Evolutionary conservation across 2,113 vertebrate genomes (phyloP).

Genomic region (Phalacrocorax aristotelis): DNA sequence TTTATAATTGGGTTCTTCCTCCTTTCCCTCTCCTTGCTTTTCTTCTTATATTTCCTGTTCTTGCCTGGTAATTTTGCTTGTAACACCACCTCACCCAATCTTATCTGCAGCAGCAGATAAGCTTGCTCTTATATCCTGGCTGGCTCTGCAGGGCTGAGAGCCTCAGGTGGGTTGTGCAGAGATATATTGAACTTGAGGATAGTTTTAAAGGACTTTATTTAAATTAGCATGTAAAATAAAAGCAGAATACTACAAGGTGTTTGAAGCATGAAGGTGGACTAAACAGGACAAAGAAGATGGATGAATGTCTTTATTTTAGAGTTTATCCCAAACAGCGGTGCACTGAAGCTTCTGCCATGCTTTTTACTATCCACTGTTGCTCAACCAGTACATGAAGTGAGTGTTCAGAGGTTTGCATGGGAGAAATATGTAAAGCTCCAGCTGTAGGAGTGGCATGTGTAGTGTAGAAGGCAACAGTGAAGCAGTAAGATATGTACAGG

Average conservation of each 20-base stretch:
- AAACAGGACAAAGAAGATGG: background rate
- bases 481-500: background rate
- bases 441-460: no score
- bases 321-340: background rate
- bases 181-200: accelerated
- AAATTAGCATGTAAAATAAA: background rate
- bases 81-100: background rate
- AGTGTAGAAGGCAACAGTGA: background rate
- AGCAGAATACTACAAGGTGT: background rate
- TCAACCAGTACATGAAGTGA: background rate
- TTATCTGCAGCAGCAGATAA: background rate
- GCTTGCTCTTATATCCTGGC: background rate
- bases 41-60: background rate
- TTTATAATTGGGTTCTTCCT: background rate
- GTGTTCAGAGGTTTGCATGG: background rate
- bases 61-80: background rate
- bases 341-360: background rate
- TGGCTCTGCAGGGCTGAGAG: background rate
- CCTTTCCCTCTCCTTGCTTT: background rate
- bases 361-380: background rate
- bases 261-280: background rate
- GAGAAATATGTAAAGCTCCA: background rate
- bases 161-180: background rate
- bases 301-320: background rate
- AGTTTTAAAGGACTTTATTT: background rate